Conservation (phyloP, 1,140 invertebrate species). For the Tribolium castaneum region DNA sequence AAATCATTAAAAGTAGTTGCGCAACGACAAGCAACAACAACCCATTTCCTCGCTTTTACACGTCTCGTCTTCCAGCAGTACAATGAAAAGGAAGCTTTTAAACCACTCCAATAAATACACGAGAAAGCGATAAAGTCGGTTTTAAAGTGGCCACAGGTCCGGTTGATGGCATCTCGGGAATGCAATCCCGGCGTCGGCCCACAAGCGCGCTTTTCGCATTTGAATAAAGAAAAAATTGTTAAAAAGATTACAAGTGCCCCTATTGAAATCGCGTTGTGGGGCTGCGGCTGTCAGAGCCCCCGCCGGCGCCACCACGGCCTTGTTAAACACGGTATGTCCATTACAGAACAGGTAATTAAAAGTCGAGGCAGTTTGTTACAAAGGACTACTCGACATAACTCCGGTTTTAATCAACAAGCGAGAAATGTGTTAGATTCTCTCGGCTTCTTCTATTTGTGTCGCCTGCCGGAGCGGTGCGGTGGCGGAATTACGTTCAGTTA, state of each 20-base stretch:
- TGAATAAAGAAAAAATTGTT: background rate
- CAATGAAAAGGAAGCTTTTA: conserved; percentile 29
- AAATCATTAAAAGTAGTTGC: conserved; percentile 31
- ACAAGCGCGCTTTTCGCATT: background rate
- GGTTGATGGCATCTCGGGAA: background rate
- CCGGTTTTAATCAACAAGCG: conserved; percentile 61
- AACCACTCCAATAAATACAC: background rate
- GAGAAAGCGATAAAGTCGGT: background rate
- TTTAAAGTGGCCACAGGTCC: conserved; percentile 11
- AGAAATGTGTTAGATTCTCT: conserved; percentile 21
- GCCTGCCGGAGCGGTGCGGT: background rate
- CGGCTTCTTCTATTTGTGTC: background rate
- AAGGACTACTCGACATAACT: conserved; percentile 60
- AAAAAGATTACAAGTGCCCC: conserved; percentile 32
- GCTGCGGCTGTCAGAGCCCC: conserved; percentile 59
- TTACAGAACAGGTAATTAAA: conserved; percentile 64
- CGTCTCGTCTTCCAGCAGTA: background rate
- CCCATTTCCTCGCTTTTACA: conserved; percentile 6
- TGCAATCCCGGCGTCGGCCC: background rate
- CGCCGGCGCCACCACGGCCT: conserved; percentile 60
- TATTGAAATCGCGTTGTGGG: conserved; percentile 58
- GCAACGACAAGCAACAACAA: conserved; percentile 3
- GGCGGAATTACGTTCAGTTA: conserved; percentile 8
- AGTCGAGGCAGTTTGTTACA: conserved; percentile 61
- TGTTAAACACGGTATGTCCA: conserved; percentile 63